Evolutionary conservation across 2,888 invertebrate genomes (phyloP).

Genomic region (Parascotia fuliginaria): DNA sequence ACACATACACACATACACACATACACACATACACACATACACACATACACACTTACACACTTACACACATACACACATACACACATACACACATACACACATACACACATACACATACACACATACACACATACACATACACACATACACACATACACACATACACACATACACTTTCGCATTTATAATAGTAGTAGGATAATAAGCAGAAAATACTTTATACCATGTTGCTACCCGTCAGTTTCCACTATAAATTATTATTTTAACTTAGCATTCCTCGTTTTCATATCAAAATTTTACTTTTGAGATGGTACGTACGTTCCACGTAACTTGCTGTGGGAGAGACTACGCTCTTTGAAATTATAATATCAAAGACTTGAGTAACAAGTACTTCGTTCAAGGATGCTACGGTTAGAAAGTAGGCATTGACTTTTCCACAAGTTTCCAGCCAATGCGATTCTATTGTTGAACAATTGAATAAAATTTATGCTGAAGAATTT

Average conservation of each 20-base stretch:
- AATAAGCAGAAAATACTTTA: conserved; percentile 1
- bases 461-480: background rate
- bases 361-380: conserved; percentile 44
- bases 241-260: conserved; percentile 36
- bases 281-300: conserved; percentile 32
- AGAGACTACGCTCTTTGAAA: conserved; percentile 40
- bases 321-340: conserved; percentile 22
- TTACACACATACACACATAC: no score
- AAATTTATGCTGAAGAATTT: conserved; percentile 10
- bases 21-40: no score
- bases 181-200: no score
- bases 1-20: no score
- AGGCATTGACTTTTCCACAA: background rate
- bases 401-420: conserved; percentile 14
- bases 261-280: conserved; percentile 27
- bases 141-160: no score
- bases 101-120: no score
- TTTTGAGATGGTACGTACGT: conserved; percentile 31
- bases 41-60: no score
- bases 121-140: no score
- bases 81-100: no score
- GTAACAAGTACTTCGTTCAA: conserved; percentile 23
- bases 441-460: background rate
- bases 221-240: conserved; percentile 6
- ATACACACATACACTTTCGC: no score